A percentile compares a stretch with the other conserved stretches of the same genome.
These are phyloP conservation scores for Tetramorium parvispinum DNA, from an alignment of 1,140 invertebrate species.

Conservation along the genomic window DNA sequence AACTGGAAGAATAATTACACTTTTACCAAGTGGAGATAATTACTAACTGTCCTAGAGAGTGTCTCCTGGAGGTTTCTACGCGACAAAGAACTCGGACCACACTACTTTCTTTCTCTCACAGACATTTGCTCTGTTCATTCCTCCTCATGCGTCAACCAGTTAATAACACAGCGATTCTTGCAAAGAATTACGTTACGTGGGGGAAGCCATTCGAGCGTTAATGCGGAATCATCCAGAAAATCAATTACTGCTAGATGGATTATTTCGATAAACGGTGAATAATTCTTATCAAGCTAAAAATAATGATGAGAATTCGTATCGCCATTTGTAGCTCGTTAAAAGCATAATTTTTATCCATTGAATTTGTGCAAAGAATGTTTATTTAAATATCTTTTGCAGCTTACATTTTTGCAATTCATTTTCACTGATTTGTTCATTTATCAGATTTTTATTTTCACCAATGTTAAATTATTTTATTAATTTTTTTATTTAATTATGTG, in stretches of 20 bases:
- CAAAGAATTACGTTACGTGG: conserved; percentile 18
- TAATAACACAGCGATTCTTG: conserved; percentile 26
- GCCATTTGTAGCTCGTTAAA: not conserved
- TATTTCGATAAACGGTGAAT: conserved; percentile 9
- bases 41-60: not conserved
- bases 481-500: too few species aligned
- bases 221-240: conserved; percentile 42
- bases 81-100: not conserved
- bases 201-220: not conserved
- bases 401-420: not conserved
- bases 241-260: conserved; percentile 20
- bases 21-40: conserved; percentile 31
- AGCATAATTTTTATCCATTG: not conserved
- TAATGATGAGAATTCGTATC: not conserved
- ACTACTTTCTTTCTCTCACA: not conserved
- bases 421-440: not conserved
- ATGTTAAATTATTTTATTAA: conserved; percentile 12
- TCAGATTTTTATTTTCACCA: not conserved
- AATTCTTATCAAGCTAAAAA: conserved; percentile 17
- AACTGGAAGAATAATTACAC: conserved; percentile 20
- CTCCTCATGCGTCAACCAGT: conserved; percentile 4
- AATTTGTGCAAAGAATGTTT: not conserved
- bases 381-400: not conserved
- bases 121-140: conserved; percentile 31
- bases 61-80: not conserved